Conservation (phyloP, 30 jellyfish, hydroid and myxozoan species). For the Morbakka virulenta region DNA sequence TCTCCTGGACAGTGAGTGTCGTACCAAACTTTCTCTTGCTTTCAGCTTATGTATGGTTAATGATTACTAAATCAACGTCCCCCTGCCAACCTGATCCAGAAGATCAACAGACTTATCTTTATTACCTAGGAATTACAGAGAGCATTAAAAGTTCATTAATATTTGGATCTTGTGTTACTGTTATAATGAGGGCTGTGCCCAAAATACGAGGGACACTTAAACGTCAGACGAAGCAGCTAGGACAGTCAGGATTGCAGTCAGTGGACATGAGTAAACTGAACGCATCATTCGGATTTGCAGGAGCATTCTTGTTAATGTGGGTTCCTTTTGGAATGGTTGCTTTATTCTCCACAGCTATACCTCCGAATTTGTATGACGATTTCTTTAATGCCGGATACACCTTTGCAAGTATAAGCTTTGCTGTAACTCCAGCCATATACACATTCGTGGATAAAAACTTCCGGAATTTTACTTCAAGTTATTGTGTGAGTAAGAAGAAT, state of each 20-base stretch:
- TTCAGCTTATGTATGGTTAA: slow-evolving; percentile 36
- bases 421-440: slow-evolving; percentile 49
- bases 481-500: too few species aligned
- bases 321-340: slow-evolving; percentile 55
- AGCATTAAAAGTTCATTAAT: slow-evolving; percentile 45
- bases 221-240: slow-evolving; percentile 29
- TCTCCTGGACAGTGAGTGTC: slow-evolving; percentile 17
- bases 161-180: slow-evolving; percentile 49
- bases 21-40: slow-evolving; percentile 44
- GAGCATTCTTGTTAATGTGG: slow-evolving; percentile 61
- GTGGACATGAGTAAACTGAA: slow-evolving; percentile 30
- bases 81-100: slow-evolving; percentile 59
- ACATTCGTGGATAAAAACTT: slow-evolving; percentile 59
- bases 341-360: slow-evolving; percentile 46
- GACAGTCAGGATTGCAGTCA: slow-evolving; percentile 34
- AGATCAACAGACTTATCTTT: slow-evolving; percentile 41
- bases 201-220: slow-evolving; percentile 49
- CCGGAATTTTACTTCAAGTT: slow-evolving; percentile 35
- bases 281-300: slow-evolving; percentile 58
- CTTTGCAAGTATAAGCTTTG: slow-evolving; percentile 53
- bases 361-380: slow-evolving; percentile 31
- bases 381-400: slow-evolving; percentile 61
- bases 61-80: slow-evolving; percentile 22
- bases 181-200: slow-evolving; percentile 49
- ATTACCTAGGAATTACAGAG: slow-evolving; percentile 60